Conservation (phyloP, 2,797 vertebrate species). For the Cottoperca gobio region DNA sequence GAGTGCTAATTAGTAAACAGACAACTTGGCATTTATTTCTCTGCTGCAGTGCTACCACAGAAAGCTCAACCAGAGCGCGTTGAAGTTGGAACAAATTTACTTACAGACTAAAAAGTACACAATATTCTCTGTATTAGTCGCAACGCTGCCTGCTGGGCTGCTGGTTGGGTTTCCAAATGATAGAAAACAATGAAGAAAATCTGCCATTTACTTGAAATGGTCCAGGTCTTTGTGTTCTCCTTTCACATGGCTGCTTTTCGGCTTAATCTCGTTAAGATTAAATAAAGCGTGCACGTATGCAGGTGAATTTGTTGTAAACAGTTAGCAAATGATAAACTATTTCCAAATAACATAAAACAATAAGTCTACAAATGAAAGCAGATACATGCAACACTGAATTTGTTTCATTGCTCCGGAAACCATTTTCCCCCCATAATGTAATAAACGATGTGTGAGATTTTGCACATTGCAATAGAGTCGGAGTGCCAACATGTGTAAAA, state of each 20-base stretch:
- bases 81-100: slow-evolving; percentile 38
- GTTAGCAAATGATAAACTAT: slow-evolving; percentile 29
- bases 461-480: slow-evolving; percentile 18
- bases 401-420: slow-evolving; percentile 46
- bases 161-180: slow-evolving; percentile 29
- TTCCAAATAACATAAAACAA: slow-evolving; percentile 27
- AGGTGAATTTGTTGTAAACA: slow-evolving; percentile 19
- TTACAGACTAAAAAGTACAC: slow-evolving; percentile 38
- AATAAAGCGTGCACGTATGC: slow-evolving; percentile 10
- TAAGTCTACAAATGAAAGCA: slow-evolving; percentile 36
- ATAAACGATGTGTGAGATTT: slow-evolving; percentile 57
- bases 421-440: slow-evolving; percentile 38
- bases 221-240: slow-evolving; percentile 1
- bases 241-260: slow-evolving; percentile 15
- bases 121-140: slow-evolving; percentile 38
- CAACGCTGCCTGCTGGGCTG: slow-evolving; percentile 39
- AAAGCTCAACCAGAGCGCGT: slow-evolving; percentile 39
- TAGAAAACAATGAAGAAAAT: slow-evolving; percentile 43
- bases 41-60: slow-evolving; percentile 24
- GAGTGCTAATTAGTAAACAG: slow-evolving; percentile 45
- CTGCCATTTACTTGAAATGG: slow-evolving; percentile 9
- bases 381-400: slow-evolving; percentile 32
- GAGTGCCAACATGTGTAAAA: slow-evolving; percentile 36
- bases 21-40: slow-evolving; percentile 47
- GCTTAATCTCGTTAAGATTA: background rate